A percentile compares a stretch with the other conserved stretches of the same genome.
These are phyloP conservation scores for Philotrypesis tridentata DNA, from an alignment of 1,140 invertebrate genomes.

Conservation along the genomic window DNA sequence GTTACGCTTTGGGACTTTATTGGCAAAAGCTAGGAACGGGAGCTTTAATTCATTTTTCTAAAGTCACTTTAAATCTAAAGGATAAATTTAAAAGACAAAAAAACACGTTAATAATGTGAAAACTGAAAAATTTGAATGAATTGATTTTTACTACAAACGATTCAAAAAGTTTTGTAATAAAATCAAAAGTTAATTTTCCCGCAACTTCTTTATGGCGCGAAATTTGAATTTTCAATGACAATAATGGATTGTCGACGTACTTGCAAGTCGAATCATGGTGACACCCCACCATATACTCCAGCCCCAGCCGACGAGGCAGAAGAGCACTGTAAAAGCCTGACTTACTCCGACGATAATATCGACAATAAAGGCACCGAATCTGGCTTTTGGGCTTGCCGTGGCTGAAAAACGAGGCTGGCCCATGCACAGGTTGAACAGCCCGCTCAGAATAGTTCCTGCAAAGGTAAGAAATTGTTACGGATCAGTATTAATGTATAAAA, in stretches of 20 bases:
- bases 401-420: conserved; percentile 90
- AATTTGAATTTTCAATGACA: no score
- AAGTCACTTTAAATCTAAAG: no score
- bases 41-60: no score
- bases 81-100: no score
- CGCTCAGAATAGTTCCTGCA: conserved; percentile 90
- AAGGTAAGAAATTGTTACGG: conserved; percentile 34
- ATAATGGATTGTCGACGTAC: conserved; percentile 78
- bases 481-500: not conserved
- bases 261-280: conserved; percentile 86
- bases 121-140: no score
- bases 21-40: no score
- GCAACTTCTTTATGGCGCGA: no score
- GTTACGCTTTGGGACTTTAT: no score
- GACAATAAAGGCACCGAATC: conserved; percentile 86
- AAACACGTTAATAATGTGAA: no score
- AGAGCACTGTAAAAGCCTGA: conserved; percentile 94
- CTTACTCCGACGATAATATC: conserved; percentile 88
- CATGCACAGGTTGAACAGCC: conserved; percentile 89
- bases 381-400: conserved; percentile 80
- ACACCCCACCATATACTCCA: conserved; percentile 98
- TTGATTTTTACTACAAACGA: no score
- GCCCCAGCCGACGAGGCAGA: conserved; percentile 96
- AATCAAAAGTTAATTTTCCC: no score
- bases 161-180: no score